Evolutionary conservation across 2,113 vertebrate genomes (phyloP), one percentile per base, ranked within the genome.

Genomic region (Cebus imitator): DNA sequence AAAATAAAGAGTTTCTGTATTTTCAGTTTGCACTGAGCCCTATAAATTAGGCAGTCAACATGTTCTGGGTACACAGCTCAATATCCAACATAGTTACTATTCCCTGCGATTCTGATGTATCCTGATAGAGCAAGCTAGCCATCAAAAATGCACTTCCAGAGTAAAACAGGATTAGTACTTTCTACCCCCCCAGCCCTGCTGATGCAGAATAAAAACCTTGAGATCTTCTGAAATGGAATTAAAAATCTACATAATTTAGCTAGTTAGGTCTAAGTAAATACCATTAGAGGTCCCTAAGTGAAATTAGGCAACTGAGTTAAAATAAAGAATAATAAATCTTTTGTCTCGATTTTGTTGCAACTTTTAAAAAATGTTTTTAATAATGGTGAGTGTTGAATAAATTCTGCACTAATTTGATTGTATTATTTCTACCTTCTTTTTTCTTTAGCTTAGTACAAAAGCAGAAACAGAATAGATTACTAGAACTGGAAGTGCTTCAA

Each of bases 291-390:
- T 89, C 86, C 23, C 55, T 70, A 66, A 85, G 21, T 83, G 88
- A 97, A 94, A 94, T 89, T 81, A 97, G 43, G 89, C 52, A 92
- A 92, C 61, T 66, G 80, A 81, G 17, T 90, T 64, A 95, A 96
- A 97, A 87, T 79, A 95, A 82, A 72, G 8, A 68, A 37, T 43
- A 76, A 64, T 32, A 23, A 8, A 55, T 5, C 32, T n/a, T 55
- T 82, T 91, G 27, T 35, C 37, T 23, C 13, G 23, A 52, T 76
- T 93, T 52, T 57, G 14, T 80, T 55, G 16, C 1, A 66, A 66
- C 23, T 48, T 85, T n/a, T 40, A 58, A 40, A 40, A 11, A 37
- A 16, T 37, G 9, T n/a, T 90, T 52, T 79, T 89, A n/a, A 37
- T 8, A 17, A 2, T 64, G n/a, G 16, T 61, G 37, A 93, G 2